Percentiles rank a stretch among this genome's conserved stretches.
Evolutionary conservation across 2,888 invertebrate genomes (phyloP).

Genomic region (Anagyrus pseudococci): DNA sequence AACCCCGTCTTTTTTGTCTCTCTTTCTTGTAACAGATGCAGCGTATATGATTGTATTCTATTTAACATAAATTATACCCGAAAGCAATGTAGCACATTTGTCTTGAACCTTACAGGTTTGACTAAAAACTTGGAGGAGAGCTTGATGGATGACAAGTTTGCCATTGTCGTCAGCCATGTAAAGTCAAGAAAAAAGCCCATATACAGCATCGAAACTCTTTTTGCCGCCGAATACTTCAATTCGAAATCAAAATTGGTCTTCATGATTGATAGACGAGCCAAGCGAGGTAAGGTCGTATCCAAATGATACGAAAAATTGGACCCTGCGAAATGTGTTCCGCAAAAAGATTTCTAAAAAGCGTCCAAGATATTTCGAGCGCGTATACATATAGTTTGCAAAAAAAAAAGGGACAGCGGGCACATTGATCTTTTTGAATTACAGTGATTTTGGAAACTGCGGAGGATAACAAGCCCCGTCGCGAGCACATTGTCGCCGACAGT

Average conservation of each 20-base stretch:
- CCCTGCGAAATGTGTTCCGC: too few species aligned
- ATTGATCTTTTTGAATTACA: slow-evolving; percentile 51
- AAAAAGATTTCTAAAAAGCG: neutral
- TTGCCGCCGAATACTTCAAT: slow-evolving; percentile 66
- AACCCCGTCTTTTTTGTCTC: too few species aligned
- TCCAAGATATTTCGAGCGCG: too few species aligned
- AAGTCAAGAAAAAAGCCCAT: slow-evolving; percentile 62
- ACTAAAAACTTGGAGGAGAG: slow-evolving; percentile 64
- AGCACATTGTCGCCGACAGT: slow-evolving; percentile 70
- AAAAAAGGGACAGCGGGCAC: neutral
- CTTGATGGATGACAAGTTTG: slow-evolving; percentile 65
- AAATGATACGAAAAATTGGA: neutral
- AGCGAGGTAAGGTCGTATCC: slow-evolving; percentile 61
- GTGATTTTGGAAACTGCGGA: slow-evolving; percentile 72
- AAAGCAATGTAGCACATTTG: too few species aligned
- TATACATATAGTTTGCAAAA: too few species aligned
- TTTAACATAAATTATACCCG: too few species aligned
- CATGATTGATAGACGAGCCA: slow-evolving; percentile 65
- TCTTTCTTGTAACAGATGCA: too few species aligned
- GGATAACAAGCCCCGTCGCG: slow-evolving; percentile 66
- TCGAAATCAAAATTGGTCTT: slow-evolving; percentile 65
- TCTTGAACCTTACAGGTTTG: slow-evolving; percentile 61
- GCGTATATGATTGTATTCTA: too few species aligned
- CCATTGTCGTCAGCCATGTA: slow-evolving; percentile 65
- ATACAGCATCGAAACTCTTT: slow-evolving; percentile 64